Percentiles rank a stretch among this genome's conserved stretches.
Conservation (phyloP, 2,797 vertebrate genomes). For the Leptatherina wallacei region DNA sequence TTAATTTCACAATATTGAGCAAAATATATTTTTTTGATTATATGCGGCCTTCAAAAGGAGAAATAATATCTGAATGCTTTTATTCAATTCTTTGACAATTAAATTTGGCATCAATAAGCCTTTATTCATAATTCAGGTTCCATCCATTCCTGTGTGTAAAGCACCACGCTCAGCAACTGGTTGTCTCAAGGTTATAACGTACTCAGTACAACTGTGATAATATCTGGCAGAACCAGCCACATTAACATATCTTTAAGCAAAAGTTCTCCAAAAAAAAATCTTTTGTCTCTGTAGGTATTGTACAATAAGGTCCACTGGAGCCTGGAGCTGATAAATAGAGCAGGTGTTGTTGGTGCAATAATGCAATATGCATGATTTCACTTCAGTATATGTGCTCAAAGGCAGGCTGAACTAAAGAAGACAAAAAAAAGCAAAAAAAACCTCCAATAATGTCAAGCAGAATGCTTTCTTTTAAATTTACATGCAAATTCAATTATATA, state of each 20-base stretch:
- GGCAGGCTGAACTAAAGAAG: conserved; percentile 29
- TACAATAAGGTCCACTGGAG: conserved; percentile 59
- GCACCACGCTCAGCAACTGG: conserved; percentile 20
- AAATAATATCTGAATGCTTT: background rate
- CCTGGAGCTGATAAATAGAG: conserved; percentile 33
- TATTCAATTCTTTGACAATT: too few relatives aligned
- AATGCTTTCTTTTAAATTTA: conserved; percentile 10
- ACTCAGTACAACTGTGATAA: conserved; percentile 47
- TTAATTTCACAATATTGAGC: background rate
- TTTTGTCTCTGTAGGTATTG: conserved; percentile 44
- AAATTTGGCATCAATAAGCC: conserved; percentile 23
- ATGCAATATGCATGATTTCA: conserved; percentile 45
- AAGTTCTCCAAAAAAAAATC: conserved; percentile 61
- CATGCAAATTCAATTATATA: conserved; percentile 60
- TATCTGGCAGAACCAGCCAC: conserved; percentile 57
- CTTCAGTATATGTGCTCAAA: conserved; percentile 33
- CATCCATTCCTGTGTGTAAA: conserved; percentile 19
- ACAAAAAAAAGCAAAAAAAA: background rate
- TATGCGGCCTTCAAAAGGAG: background rate
- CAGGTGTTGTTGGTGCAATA: conserved; percentile 33
- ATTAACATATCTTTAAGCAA: conserved; percentile 45
- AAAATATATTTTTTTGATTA: background rate
- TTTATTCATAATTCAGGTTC: conserved; percentile 65
- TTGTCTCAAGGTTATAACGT: conserved; percentile 22
- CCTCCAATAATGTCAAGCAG: conserved; percentile 22